A percentile compares a stretch with the other conserved stretches of the same genome.
phyloP scores from a whole-genome alignment of 2,113 vertebrate species.

The Pedetes capensis region DNA sequence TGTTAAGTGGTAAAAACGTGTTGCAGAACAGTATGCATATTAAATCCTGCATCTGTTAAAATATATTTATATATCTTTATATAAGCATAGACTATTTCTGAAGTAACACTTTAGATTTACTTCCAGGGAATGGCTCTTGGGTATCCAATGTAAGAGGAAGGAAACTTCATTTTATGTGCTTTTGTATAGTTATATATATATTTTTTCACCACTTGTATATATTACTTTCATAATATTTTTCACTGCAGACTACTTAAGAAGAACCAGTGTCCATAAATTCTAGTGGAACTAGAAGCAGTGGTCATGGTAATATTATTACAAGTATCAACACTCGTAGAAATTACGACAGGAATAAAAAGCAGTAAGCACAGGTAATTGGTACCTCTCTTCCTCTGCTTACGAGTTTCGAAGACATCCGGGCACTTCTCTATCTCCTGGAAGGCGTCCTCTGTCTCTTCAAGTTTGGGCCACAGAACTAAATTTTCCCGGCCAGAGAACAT shows the following conservation, averaged over 20 bases:
- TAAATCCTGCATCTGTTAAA: constrained; percentile 45
- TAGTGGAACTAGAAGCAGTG: neutral
- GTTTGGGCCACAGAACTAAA: neutral
- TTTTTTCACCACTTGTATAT: neutral
- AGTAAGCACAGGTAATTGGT: neutral
- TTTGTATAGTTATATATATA: neutral
- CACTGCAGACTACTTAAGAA: neutral
- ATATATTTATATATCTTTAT: constrained; percentile 43
- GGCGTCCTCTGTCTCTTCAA: neutral
- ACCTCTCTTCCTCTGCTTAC: neutral
- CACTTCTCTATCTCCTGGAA: neutral
- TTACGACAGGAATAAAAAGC: neutral
- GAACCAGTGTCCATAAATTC: neutral
- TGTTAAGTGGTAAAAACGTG: constrained; percentile 40
- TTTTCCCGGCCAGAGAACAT: neutral
- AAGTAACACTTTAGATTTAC: constrained; percentile 26
- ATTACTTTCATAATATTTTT: neutral
- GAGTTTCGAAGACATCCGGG: neutral
- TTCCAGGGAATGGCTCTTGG: neutral
- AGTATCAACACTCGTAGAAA: neutral
- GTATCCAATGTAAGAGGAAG: neutral
- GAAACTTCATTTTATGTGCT: neutral
- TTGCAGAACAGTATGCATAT: constrained; percentile 28
- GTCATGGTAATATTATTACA: neutral
- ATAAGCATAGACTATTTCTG: constrained; percentile 19